These are phyloP conservation scores for Himalopsyche tibetana DNA, from an alignment of 2,888 invertebrate genomes.

Conservation along the genomic window DNA sequence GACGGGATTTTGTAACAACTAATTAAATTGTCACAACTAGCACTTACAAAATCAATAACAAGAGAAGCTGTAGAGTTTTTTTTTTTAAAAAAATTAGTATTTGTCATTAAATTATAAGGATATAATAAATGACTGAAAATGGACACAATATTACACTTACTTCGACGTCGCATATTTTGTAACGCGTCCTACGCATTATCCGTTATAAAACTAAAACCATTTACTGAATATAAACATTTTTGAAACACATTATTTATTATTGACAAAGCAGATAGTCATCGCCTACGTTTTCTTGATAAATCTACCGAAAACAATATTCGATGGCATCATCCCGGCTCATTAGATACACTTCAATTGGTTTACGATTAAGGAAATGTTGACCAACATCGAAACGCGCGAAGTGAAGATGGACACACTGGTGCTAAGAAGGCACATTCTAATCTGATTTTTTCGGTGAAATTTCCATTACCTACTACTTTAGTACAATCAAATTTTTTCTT, in stretches of 20 bases:
- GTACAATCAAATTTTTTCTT: conserved; percentile 7
- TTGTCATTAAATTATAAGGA: no score
- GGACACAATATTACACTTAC: conserved; percentile 14
- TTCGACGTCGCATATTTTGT: neutral
- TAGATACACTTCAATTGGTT: conserved; percentile 1
- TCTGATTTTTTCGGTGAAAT: conserved; percentile 34
- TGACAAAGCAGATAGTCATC: neutral
- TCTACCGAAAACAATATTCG: neutral
- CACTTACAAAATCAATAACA: no score
- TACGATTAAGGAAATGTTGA: neutral
- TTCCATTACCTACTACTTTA: neutral
- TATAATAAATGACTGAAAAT: neutral
- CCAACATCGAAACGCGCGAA: neutral
- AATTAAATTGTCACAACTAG: no score
- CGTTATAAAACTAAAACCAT: conserved; percentile 6
- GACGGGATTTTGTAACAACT: no score
- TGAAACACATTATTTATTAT: neutral
- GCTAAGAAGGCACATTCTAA: conserved; percentile 11
- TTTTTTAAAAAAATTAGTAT: no score
- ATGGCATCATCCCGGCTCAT: neutral
- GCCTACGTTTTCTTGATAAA: neutral
- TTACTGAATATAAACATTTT: neutral
- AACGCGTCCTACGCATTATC: neutral
- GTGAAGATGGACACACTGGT: conserved; percentile 6
- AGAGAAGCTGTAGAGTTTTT: no score